Conservation (phyloP, 1,140 invertebrate genomes). For the Popillia japonica region DNA sequence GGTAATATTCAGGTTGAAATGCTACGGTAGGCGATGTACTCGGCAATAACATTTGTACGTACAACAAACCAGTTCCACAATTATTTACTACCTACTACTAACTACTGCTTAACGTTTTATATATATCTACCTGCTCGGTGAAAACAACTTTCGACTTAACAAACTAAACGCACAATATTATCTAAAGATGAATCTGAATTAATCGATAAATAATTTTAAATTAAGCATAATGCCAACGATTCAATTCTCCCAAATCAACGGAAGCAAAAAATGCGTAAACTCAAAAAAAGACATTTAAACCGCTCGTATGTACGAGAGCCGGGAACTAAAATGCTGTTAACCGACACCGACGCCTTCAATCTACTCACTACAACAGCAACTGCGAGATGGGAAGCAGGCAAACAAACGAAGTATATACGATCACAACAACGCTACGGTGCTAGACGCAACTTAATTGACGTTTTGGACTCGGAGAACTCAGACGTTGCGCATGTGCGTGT, state of each 20-base stretch:
- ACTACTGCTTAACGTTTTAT: too few relatives aligned
- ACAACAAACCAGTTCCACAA: neutral
- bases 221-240: too few relatives aligned
- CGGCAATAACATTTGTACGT: slow-evolving; percentile 54
- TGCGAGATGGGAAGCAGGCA: neutral
- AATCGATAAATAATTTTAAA: too few relatives aligned
- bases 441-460: neutral
- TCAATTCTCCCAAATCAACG: too few relatives aligned
- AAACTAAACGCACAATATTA: too few relatives aligned
- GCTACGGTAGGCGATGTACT: slow-evolving; percentile 54
- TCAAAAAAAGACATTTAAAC: neutral
- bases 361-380: neutral
- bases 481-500: neutral
- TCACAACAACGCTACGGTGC: neutral
- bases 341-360: neutral
- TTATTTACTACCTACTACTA: too few relatives aligned
- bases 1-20: slow-evolving; percentile 55
- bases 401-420: slow-evolving; percentile 6
- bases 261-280: too few relatives aligned
- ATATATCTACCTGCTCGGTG: too few relatives aligned
- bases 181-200: too few relatives aligned
- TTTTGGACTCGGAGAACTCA: neutral
- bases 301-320: neutral
- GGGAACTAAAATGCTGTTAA: neutral
- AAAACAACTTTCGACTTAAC: too few relatives aligned